Conservation (phyloP, 2,113 vertebrate species). For the Eretmochelys imbricata region DNA sequence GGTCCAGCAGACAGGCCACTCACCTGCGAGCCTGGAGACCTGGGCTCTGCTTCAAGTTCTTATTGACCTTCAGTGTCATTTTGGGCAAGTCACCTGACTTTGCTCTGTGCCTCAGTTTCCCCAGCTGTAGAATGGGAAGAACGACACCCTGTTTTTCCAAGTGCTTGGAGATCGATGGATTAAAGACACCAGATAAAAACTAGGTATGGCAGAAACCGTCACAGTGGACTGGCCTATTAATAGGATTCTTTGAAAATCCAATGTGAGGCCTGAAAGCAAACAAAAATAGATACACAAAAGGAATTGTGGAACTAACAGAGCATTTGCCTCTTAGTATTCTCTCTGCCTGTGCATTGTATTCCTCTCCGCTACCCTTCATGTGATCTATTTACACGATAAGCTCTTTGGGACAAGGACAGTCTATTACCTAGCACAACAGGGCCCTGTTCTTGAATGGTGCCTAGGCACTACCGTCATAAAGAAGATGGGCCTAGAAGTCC, state of each 20-base stretch:
- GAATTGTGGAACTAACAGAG: not conserved
- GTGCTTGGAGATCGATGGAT: not conserved
- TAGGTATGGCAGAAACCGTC: not conserved
- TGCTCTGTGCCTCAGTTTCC: not conserved
- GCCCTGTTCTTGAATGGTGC: not conserved
- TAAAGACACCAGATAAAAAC: not conserved
- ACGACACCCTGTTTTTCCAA: not conserved
- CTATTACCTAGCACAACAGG: not conserved
- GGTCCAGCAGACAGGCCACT: not conserved
- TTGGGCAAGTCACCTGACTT: not conserved
- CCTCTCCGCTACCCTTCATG: not conserved
- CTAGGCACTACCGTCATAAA: not conserved
- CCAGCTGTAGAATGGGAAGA: not conserved
- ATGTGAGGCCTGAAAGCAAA: not conserved
- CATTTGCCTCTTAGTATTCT: not conserved
- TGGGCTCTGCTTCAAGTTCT: not conserved
- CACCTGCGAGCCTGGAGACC: not conserved
- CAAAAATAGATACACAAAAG: not conserved
- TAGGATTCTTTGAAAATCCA: not conserved
- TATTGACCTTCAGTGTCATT: not conserved
- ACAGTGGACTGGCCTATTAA: not conserved
- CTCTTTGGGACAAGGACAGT: not conserved
- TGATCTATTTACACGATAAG: not conserved
- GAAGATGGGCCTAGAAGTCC: not conserved
- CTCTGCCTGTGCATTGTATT: not conserved